A percentile compares a stretch with the other conserved stretches of the same genome.
These are phyloP conservation scores for Plebejus argus DNA, from an alignment of 2,888 invertebrate genomes.

Conservation along the genomic window DNA sequence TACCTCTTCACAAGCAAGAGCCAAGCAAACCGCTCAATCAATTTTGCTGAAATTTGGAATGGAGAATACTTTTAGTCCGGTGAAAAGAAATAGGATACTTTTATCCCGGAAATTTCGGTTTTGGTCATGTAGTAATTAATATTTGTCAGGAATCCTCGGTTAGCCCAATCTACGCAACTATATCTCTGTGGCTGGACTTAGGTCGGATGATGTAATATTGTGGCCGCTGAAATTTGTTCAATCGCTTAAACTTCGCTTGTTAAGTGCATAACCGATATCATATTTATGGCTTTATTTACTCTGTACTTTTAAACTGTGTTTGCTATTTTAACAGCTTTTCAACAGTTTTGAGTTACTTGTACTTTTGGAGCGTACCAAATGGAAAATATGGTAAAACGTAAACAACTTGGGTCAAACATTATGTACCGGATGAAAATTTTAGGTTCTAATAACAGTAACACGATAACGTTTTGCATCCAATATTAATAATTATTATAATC, in stretches of 20 bases:
- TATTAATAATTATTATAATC: too few species aligned
- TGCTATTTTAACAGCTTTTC: slow-evolving; percentile 1
- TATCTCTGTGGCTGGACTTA: slow-evolving; percentile 16
- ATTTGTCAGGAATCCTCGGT: background rate
- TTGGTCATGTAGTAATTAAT: too few species aligned
- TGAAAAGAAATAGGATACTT: too few species aligned
- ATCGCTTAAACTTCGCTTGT: slow-evolving; percentile 22
- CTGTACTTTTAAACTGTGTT: slow-evolving; percentile 3
- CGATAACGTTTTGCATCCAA: too few species aligned
- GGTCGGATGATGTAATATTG: slow-evolving; percentile 26
- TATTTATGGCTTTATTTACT: slow-evolving; percentile 27
- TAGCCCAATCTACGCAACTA: background rate
- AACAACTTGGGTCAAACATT: too few species aligned
- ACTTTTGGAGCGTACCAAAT: background rate
- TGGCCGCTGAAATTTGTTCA: slow-evolving; percentile 27
- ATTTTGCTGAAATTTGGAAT: too few species aligned
- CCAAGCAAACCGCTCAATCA: too few species aligned
- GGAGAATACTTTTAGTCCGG: too few species aligned
- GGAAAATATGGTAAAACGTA: background rate
- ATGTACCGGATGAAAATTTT: too few species aligned
- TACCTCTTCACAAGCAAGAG: too few species aligned
- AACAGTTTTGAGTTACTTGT: slow-evolving; percentile 12
- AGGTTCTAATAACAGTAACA: too few species aligned
- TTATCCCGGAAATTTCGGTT: too few species aligned
- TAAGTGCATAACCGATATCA: slow-evolving; percentile 26